phyloP scores from a whole-genome alignment of 2,888 invertebrate genomes.

The Idaea straminata region DNA sequence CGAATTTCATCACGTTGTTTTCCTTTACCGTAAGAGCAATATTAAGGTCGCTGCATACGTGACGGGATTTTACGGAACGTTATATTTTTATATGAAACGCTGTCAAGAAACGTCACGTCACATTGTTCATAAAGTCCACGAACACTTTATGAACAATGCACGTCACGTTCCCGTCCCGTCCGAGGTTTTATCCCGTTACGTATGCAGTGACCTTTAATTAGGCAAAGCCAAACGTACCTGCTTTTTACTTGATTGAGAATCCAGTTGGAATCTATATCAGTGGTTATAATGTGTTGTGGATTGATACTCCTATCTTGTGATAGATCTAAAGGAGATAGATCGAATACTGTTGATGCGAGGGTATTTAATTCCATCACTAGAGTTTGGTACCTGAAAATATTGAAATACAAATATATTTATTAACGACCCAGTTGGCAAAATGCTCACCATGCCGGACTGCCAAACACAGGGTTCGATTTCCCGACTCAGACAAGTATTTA shows the following conservation, averaged over 20 bases:
- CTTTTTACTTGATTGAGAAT: constrained; percentile 82
- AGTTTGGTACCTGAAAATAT: constrained; percentile 72
- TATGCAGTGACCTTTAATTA: no score
- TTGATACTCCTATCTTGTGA: constrained; percentile 81
- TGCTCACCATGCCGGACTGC: no score
- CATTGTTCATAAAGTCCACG: no score
- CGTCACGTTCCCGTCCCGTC: no score
- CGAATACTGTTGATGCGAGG: constrained; percentile 81
- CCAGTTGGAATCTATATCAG: constrained; percentile 83
- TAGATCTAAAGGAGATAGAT: constrained; percentile 81
- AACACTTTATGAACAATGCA: neutral
- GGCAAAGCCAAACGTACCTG: constrained; percentile 46
- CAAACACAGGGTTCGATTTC: no score
- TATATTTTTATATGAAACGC: no score
- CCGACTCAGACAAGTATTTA: no score
- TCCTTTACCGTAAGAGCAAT: neutral
- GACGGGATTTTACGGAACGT: no score
- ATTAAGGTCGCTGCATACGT: neutral
- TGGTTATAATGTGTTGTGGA: constrained; percentile 79
- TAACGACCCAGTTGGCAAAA: no score
- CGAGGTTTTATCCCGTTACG: no score
- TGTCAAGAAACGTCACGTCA: no score
- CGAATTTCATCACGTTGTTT: no score
- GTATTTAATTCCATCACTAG: constrained; percentile 83
- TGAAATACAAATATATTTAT: neutral